A percentile compares a stretch with the other conserved stretches of the same genome.
phyloP scores from a whole-genome alignment of 2,797 vertebrate species.

The Benthosema pterotum region DNA sequence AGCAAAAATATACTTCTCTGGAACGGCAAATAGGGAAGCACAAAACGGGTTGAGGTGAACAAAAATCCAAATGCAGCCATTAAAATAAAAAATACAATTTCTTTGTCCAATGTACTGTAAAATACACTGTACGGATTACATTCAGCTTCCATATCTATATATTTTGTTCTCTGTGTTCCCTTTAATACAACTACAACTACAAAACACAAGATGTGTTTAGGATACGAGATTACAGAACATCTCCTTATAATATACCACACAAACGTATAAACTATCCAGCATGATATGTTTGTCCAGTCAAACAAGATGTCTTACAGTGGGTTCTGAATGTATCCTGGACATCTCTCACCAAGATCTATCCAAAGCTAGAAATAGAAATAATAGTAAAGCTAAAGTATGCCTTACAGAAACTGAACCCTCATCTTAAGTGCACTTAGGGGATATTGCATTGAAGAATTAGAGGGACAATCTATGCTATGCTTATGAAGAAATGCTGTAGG shows the following conservation, averaged over 20 bases:
- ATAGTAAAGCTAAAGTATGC: slow-evolving; percentile 17
- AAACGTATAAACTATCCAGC: not conserved
- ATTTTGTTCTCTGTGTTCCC: slow-evolving; percentile 15
- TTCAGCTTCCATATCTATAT: slow-evolving; percentile 27
- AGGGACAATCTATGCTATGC: slow-evolving; percentile 16
- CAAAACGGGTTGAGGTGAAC: slow-evolving; percentile 1
- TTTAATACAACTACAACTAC: slow-evolving; percentile 19
- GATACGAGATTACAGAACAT: slow-evolving; percentile 5
- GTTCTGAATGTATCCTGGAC: slow-evolving; percentile 27
- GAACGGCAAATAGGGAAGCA: slow-evolving; percentile 19
- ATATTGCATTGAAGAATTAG: slow-evolving; percentile 43
- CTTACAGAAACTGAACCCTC: slow-evolving; percentile 27
- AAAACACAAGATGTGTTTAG: slow-evolving; percentile 8
- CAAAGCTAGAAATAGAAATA: slow-evolving; percentile 10
- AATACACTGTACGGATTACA: slow-evolving; percentile 23
- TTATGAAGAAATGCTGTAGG: slow-evolving; percentile 20
- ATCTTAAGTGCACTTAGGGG: slow-evolving; percentile 72
- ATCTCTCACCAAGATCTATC: slow-evolving; percentile 10
- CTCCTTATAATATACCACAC: slow-evolving; percentile 1
- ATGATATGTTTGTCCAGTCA: slow-evolving; percentile 14
- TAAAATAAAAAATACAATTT: slow-evolving; percentile 29
- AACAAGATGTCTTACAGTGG: not conserved
- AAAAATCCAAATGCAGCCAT: slow-evolving; percentile 38
- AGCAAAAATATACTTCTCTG: slow-evolving; percentile 21
- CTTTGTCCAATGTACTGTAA: not conserved